phyloP scores from a whole-genome alignment of 2,113 vertebrate species.

The Aspiorhynchus laticeps region DNA sequence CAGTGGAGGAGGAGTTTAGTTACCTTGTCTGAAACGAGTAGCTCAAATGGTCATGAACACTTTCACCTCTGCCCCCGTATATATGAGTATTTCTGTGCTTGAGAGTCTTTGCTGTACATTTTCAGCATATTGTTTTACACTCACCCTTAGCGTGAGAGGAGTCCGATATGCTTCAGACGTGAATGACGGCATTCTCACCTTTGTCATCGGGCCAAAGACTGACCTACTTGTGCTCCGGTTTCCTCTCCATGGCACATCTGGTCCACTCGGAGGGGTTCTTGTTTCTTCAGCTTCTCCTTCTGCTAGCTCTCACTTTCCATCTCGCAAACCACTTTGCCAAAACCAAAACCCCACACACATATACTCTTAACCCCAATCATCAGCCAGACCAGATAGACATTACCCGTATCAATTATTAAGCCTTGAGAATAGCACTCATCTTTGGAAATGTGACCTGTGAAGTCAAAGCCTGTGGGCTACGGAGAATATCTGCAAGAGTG shows the following conservation, averaged over 20 bases:
- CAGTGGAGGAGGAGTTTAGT: neutral
- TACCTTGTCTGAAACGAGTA: neutral
- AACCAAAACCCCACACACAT: neutral
- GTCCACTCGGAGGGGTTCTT: slow-evolving; percentile 36
- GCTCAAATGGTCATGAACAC: slow-evolving; percentile 9
- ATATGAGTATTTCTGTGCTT: neutral
- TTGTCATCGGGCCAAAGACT: slow-evolving; percentile 11
- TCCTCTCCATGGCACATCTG: slow-evolving; percentile 12
- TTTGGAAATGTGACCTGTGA: slow-evolving; percentile 27
- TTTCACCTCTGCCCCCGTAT: slow-evolving; percentile 8
- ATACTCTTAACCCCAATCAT: slow-evolving; percentile 20
- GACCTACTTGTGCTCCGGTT: slow-evolving; percentile 43
- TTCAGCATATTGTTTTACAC: neutral
- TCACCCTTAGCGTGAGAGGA: neutral
- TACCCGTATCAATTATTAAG: slow-evolving; percentile 55
- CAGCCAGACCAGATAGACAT: slow-evolving; percentile 39
- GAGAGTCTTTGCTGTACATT: neutral
- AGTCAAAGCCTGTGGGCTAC: neutral
- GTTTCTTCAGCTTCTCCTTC: slow-evolving; percentile 45
- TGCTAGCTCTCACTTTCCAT: slow-evolving; percentile 51
- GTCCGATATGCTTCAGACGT: slow-evolving; percentile 15
- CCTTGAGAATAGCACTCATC: slow-evolving; percentile 15
- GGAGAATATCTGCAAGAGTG: neutral
- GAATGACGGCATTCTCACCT: slow-evolving; percentile 27
- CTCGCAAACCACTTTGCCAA: slow-evolving; percentile 31